phyloP scores from a whole-genome alignment of 2,888 invertebrate species.

The Monopis laevigella region DNA sequence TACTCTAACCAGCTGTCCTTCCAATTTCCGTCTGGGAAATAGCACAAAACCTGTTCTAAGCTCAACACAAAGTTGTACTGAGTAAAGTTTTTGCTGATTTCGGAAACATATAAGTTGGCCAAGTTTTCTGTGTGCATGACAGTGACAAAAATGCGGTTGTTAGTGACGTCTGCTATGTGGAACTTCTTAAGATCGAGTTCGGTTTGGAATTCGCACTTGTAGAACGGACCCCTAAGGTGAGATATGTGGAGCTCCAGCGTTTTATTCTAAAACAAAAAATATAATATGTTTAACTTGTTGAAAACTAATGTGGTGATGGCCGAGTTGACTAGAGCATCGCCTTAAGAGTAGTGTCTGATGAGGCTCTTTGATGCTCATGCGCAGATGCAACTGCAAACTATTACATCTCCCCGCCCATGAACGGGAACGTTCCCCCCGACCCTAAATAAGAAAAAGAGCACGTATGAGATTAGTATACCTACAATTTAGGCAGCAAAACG shows the following conservation, averaged over 20 bases:
- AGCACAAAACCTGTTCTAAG: slow-evolving; percentile 82
- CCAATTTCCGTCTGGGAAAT: slow-evolving; percentile 85
- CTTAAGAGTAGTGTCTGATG: no score
- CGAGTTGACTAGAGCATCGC: no score
- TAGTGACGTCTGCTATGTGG: slow-evolving; percentile 86
- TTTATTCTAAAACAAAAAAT: slow-evolving; percentile 37
- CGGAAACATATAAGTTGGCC: slow-evolving; percentile 85
- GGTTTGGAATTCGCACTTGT: slow-evolving; percentile 79
- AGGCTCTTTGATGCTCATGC: no score
- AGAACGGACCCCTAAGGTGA: slow-evolving; percentile 75
- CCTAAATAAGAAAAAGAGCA: no score
- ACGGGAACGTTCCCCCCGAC: no score
- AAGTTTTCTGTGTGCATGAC: slow-evolving; percentile 78
- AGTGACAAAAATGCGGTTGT: slow-evolving; percentile 82
- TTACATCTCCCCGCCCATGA: no score
- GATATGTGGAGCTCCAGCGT: slow-evolving; percentile 78
- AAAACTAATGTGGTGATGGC: no score
- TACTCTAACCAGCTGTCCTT: slow-evolving; percentile 85
- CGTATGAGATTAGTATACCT: no score
- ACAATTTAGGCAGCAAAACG: no score
- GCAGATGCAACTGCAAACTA: no score
- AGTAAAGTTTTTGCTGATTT: slow-evolving; percentile 69
- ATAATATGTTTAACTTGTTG: neutral
- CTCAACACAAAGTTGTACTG: slow-evolving; percentile 80
- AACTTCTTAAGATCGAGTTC: slow-evolving; percentile 73